Evolutionary conservation across 2,113 vertebrate genomes (phyloP).

Genomic region (Calidris pygmaea): DNA sequence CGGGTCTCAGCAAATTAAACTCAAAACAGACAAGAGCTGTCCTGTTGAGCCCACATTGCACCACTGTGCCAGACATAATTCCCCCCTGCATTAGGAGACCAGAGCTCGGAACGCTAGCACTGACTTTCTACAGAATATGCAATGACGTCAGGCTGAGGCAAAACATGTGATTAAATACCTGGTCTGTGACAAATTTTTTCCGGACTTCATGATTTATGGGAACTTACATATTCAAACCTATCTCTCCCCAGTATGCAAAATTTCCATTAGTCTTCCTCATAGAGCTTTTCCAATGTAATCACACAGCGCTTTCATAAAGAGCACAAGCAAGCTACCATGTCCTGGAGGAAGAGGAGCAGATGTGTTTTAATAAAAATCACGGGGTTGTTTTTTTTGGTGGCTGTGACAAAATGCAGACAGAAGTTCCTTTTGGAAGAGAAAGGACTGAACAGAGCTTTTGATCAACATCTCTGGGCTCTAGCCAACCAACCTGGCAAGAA

Average conservation of each 20-base stretch:
- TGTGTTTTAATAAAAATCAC: not conserved
- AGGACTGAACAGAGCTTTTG: not conserved
- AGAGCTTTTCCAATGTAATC: not conserved
- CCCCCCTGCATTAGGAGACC: not conserved
- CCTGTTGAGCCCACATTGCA: not conserved
- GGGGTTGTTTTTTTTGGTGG: not conserved
- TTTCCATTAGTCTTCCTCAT: not conserved
- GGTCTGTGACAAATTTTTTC: not conserved
- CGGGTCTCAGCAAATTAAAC: not conserved
- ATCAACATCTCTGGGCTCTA: not conserved
- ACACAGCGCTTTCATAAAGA: not conserved
- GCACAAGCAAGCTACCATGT: not conserved
- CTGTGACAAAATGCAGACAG: not conserved
- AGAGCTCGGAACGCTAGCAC: not conserved
- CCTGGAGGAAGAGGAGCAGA: not conserved
- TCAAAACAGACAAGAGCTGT: not conserved
- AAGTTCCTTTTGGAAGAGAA: not conserved
- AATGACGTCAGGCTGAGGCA: not conserved
- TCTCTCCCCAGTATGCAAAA: not conserved
- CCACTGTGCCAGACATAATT: not conserved
- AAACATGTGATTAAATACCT: not conserved
- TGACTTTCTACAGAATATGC: not conserved
- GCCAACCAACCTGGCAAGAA: conserved; percentile 34
- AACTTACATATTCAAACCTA: not conserved
- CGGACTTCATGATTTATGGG: not conserved